Conservation (phyloP, 2,888 invertebrate species). For the Cephalotes varians region DNA sequence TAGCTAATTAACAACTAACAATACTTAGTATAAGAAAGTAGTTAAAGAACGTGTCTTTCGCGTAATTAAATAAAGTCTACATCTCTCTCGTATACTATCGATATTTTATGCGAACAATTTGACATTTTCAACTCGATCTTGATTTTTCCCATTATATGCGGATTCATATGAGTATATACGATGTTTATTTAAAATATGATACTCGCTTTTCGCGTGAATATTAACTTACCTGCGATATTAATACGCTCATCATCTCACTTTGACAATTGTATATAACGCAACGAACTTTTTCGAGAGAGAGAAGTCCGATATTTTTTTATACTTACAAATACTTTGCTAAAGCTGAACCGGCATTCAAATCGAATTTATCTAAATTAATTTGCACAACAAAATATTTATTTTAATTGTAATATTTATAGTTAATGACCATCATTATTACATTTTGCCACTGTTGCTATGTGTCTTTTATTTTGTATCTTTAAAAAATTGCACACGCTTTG, state of each 20-base stretch:
- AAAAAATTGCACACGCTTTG: not conserved
- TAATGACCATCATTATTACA: not conserved
- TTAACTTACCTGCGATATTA: constrained; percentile 28
- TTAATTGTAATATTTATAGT: not conserved
- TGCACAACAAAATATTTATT: not conserved
- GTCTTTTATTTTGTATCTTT: not conserved
- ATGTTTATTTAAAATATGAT: constrained; percentile 24
- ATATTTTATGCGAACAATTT: constrained; percentile 8
- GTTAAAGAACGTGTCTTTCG: not conserved
- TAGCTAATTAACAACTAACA: not conserved
- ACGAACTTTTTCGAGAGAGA: constrained; percentile 2
- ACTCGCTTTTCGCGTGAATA: constrained; percentile 27
- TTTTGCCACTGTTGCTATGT: too few relatives aligned
- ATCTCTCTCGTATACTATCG: not conserved
- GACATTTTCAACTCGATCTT: constrained; percentile 11
- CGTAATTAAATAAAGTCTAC: not conserved
- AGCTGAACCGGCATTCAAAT: not conserved
- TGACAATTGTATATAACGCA: constrained; percentile 26
- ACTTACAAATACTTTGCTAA: not conserved
- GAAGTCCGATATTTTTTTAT: not conserved
- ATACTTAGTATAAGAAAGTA: not conserved
- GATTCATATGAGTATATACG: not conserved
- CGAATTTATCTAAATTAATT: constrained; percentile 15
- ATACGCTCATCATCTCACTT: constrained; percentile 13
- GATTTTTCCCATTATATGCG: constrained; percentile 8